Evolutionary conservation across 1,140 invertebrate species (phyloP).

Genomic region (Tetramorium parvispinum): DNA sequence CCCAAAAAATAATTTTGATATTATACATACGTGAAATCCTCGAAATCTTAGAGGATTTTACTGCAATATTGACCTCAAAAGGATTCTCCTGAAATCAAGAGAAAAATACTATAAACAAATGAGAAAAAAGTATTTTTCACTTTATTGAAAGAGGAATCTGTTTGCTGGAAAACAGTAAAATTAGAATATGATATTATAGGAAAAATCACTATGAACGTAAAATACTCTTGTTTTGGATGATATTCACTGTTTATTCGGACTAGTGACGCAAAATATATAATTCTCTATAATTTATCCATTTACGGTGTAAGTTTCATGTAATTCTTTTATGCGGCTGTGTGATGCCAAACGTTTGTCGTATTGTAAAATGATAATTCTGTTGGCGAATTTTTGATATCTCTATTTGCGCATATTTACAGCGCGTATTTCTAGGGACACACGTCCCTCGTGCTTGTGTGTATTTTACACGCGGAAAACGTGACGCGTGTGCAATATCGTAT

Average conservation of each 20-base stretch:
- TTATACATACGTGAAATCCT: too few species aligned
- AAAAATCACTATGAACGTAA: too few species aligned
- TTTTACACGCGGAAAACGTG: conserved; percentile 1
- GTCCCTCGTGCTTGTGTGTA: neutral
- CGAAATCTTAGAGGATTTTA: too few species aligned
- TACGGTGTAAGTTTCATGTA: neutral
- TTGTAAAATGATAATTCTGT: conserved; percentile 37
- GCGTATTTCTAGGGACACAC: conserved; percentile 18
- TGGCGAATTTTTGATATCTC: conserved; percentile 27
- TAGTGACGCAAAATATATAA: neutral
- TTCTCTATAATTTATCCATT: conserved; percentile 19
- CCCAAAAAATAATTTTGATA: too few species aligned
- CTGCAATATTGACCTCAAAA: too few species aligned
- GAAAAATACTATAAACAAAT: too few species aligned
- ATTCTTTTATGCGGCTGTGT: neutral
- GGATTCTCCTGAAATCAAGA: too few species aligned
- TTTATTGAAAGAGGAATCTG: too few species aligned
- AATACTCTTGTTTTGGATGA: too few species aligned
- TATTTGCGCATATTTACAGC: conserved; percentile 14
- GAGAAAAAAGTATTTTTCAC: too few species aligned
- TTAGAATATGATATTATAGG: too few species aligned
- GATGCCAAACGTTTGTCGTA: conserved; percentile 11
- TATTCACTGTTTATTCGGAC: neutral
- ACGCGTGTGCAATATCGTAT: neutral
- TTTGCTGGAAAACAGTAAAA: too few species aligned